Percentiles rank a stretch among this genome's conserved stretches.
phyloP scores from a whole-genome alignment of 53 echinoderm and acorn worm species.

The Patiria pectinifera region DNA sequence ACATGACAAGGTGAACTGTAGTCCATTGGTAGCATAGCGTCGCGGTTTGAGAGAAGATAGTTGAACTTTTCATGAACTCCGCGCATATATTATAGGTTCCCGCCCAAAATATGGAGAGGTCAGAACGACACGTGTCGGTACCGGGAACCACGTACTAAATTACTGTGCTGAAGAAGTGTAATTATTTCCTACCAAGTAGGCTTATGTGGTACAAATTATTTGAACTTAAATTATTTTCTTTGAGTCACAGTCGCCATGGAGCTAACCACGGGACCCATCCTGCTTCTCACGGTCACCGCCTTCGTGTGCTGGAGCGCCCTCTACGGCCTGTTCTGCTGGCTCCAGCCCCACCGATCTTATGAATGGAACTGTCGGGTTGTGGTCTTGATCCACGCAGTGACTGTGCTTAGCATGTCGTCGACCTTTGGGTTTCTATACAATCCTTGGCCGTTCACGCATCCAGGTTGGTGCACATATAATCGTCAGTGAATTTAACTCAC shows the following conservation, averaged over 20 bases:
- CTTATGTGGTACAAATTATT: not conserved
- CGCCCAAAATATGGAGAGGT: too few relatives aligned
- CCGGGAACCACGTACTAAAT: too few relatives aligned
- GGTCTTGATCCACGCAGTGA: not conserved
- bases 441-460: constrained; percentile 55
- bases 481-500: too few relatives aligned
- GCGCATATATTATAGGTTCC: too few relatives aligned
- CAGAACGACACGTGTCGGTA: too few relatives aligned
- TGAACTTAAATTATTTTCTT: too few relatives aligned
- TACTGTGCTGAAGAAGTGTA: not conserved
- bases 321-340: constrained; percentile 34
- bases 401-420: not conserved
- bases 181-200: not conserved
- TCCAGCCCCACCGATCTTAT: constrained; percentile 22
- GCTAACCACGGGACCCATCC: not conserved
- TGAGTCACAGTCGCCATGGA: not conserved
- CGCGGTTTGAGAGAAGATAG: too few relatives aligned
- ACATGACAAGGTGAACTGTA: too few relatives aligned
- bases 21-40: too few relatives aligned
- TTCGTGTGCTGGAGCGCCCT: constrained; percentile 29
- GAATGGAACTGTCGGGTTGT: constrained; percentile 55
- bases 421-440: constrained; percentile 27
- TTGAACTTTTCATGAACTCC: too few relatives aligned
- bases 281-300: not conserved
- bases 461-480: constrained; percentile 10